Conservation (phyloP, 2,113 vertebrate genomes). For the Merops nubicus region DNA sequence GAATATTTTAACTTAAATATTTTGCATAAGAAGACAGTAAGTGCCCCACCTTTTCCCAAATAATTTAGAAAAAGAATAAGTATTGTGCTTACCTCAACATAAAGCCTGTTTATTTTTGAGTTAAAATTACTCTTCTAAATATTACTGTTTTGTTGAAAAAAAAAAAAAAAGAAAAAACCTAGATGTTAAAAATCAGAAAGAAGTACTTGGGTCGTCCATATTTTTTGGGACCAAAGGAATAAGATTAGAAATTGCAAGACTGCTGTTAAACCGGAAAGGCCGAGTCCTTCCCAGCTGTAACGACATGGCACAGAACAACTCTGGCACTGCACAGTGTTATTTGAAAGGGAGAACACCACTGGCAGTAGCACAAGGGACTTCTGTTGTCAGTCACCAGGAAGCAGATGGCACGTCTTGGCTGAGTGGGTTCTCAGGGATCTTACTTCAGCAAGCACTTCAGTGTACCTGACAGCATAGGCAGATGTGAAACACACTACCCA, state of each 20-base stretch:
- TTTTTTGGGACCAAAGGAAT: not conserved
- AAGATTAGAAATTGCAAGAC: not conserved
- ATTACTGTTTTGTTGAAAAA: not conserved
- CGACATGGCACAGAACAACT: not conserved
- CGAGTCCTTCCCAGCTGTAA: not conserved
- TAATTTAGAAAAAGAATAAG: not conserved
- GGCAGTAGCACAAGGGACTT: not conserved
- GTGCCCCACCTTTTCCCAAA: not conserved
- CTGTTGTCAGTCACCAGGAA: not conserved
- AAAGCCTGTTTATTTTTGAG: not conserved
- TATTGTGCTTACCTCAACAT: not conserved
- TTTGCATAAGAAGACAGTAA: not conserved
- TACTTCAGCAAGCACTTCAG: not conserved
- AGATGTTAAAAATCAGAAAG: not conserved
- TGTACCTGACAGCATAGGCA: not conserved
- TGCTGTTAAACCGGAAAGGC: not conserved
- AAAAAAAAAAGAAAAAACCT: not conserved
- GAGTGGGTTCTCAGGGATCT: not conserved
- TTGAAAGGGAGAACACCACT: not conserved
- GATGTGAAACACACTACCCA: not conserved
- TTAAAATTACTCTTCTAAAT: not conserved
- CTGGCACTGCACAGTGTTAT: not conserved
- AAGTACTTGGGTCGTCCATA: not conserved
- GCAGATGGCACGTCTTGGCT: slow-evolving; percentile 37
- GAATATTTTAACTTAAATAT: not conserved